These are phyloP conservation scores for Campopleginae sp. DNA, from an alignment of 2,888 invertebrate genomes.

Conservation along the genomic window DNA sequence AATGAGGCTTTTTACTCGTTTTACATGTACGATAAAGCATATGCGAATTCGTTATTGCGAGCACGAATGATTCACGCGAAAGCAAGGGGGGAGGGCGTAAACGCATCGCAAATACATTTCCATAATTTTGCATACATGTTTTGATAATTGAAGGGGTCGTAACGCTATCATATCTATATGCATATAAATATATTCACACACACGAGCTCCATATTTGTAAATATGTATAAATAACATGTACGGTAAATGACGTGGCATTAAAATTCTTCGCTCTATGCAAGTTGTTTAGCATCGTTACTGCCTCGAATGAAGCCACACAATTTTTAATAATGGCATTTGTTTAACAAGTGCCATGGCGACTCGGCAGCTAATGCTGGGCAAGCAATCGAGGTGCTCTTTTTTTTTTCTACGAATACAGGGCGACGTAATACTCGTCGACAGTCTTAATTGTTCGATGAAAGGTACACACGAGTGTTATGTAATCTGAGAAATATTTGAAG, in stretches of 20 bases:
- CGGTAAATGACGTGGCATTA: conserved; percentile 35
- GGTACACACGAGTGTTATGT: background rate
- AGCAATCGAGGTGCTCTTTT: background rate
- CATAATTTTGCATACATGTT: conserved; percentile 83
- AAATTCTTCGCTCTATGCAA: conserved; percentile 39
- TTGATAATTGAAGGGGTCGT: conserved; percentile 79
- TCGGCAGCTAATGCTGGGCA: background rate
- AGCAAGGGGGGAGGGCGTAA: conserved; percentile 68
- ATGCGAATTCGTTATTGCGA: conserved; percentile 70
- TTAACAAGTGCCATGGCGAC: conserved; percentile 6
- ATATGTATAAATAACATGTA: conserved; percentile 49
- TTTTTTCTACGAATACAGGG: no score
- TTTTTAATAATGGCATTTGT: conserved; percentile 34
- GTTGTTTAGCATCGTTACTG: conserved; percentile 27
- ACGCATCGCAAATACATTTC: conserved; percentile 80
- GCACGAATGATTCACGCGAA: conserved; percentile 71
- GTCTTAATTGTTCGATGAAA: background rate
- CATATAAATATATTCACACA: conserved; percentile 34
- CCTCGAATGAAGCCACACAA: background rate
- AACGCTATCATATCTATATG: conserved; percentile 57
- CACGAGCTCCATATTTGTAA: background rate
- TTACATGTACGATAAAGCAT: conserved; percentile 51
- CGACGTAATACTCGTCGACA: background rate
- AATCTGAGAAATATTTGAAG: background rate
- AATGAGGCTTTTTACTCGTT: conserved; percentile 42